These are phyloP conservation scores for Brachionus rubens DNA, from an alignment of 1,140 invertebrate species.

Conservation along the genomic window DNA sequence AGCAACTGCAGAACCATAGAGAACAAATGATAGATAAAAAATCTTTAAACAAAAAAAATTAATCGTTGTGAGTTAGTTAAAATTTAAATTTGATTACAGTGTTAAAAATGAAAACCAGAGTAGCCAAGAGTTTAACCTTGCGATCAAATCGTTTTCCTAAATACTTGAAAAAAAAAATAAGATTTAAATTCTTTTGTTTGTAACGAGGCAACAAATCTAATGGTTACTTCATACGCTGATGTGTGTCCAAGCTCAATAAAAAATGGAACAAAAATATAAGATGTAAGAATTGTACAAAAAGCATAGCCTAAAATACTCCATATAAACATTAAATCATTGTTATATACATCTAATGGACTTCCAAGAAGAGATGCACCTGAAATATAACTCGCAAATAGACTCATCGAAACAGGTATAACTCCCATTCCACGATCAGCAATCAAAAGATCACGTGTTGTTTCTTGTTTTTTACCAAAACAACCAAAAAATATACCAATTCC, in stretches of 20 bases:
- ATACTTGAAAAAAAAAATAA: conserved; percentile 64
- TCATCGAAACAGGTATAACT: conserved; percentile 49
- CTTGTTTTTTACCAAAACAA: conserved; percentile 15
- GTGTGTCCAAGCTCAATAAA: conserved; percentile 80
- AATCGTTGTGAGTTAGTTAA: no score
- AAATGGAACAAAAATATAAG: conserved; percentile 78
- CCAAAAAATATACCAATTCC: conserved; percentile 43
- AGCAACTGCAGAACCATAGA: conserved; percentile 86
- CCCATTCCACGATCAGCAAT: conserved; percentile 3
- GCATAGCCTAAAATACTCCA: conserved; percentile 51
- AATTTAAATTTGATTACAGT: conserved; percentile 47
- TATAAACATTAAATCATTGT: conserved; percentile 48
- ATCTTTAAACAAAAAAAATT: conserved; percentile 56
- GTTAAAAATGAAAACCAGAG: conserved; percentile 52
- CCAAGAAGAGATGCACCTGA: conserved; percentile 83
- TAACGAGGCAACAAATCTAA: no score
- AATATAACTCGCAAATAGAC: conserved; percentile 69
- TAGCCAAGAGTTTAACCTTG: conserved; percentile 51
- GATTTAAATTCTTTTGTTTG: not conserved
- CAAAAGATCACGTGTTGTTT: conserved; percentile 2
- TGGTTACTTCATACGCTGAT: conserved; percentile 73
- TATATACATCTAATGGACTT: conserved; percentile 78
- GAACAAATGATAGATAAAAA: conserved; percentile 85
- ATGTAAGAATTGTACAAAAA: conserved; percentile 72
- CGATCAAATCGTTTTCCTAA: conserved; percentile 65